Conservation (phyloP, 2,888 invertebrate species). For the Microctonus hyperodae region DNA sequence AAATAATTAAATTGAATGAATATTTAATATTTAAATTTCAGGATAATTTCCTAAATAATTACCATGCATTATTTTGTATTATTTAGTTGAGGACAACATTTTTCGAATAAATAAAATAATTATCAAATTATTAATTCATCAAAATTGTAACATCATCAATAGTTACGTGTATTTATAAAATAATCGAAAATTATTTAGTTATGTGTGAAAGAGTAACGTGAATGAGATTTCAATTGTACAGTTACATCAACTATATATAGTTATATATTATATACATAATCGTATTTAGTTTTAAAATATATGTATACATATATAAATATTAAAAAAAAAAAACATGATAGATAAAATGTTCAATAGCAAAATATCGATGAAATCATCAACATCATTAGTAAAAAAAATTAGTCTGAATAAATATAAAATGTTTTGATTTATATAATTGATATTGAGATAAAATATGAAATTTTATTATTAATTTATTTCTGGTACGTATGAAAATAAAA, state of each 20-base stretch:
- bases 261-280: slow-evolving; percentile 49
- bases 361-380: background rate
- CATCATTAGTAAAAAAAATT: background rate
- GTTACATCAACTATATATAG: too few relatives aligned
- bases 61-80: background rate
- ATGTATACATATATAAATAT: slow-evolving; percentile 42
- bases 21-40: too few relatives aligned
- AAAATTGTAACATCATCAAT: background rate
- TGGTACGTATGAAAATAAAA: background rate
- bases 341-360: background rate
- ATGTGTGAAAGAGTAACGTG: slow-evolving; percentile 13
- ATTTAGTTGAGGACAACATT: background rate
- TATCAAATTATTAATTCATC: background rate
- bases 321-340: slow-evolving; percentile 3
- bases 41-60: background rate
- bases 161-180: background rate
- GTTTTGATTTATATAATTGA: background rate
- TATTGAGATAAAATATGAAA: background rate
- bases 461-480: background rate
- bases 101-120: background rate
- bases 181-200: background rate
- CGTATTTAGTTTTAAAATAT: slow-evolving; percentile 46
- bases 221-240: slow-evolving; percentile 56
- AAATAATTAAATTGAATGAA: too few relatives aligned
- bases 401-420: background rate